These are phyloP conservation scores for Ommatoiulus sabulosus DNA, from an alignment of 2,888 invertebrate genomes.

Conservation along the genomic window DNA sequence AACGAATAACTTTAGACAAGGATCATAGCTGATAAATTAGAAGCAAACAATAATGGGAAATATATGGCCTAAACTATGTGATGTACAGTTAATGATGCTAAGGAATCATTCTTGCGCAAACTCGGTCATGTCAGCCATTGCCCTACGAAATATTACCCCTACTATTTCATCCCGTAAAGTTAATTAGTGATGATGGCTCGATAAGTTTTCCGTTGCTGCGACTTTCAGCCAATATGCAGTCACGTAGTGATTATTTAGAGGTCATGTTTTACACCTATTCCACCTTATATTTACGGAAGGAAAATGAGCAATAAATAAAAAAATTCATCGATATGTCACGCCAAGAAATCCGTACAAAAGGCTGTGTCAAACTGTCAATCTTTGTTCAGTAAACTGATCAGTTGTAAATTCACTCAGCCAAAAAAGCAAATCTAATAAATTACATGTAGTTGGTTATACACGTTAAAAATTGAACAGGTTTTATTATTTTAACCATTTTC, in stretches of 20 bases:
- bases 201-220: not conserved
- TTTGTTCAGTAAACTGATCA: too few relatives aligned
- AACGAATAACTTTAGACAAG: not conserved
- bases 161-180: not conserved
- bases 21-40: not conserved
- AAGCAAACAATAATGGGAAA: slow-evolving; percentile 10
- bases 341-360: not conserved
- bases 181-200: not conserved
- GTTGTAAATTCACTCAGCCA: too few relatives aligned
- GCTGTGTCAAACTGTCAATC: too few relatives aligned
- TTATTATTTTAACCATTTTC: too few relatives aligned
- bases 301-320: not conserved
- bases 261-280: not conserved
- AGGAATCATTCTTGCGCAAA: not conserved
- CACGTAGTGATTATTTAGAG: not conserved
- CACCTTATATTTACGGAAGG: not conserved
- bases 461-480: too few relatives aligned
- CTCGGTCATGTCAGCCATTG: slow-evolving; percentile 17
- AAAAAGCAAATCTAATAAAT: too few relatives aligned
- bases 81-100: not conserved
- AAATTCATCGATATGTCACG: not conserved
- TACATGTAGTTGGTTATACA: too few relatives aligned
- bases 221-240: not conserved
- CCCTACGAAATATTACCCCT: not conserved
- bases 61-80: not conserved